Evolutionary conservation across 2,113 vertebrate genomes (phyloP), one percentile per base, ranked within the genome.

Genomic region (Cnemophilus loriae): DNA sequence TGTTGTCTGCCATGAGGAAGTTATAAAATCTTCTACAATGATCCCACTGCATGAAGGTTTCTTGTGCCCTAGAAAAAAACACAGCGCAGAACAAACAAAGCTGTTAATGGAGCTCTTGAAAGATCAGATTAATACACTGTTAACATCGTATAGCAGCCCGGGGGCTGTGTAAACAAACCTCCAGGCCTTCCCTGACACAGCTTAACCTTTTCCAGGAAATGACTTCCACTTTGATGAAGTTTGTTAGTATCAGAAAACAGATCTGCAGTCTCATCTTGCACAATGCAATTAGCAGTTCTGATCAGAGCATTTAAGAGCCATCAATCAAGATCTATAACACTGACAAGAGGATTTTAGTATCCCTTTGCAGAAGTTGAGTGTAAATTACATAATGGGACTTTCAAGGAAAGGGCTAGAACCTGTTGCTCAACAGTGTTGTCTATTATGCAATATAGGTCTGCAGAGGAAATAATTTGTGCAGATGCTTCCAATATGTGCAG

Each of bases 1-100:
- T 99, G 98, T 99, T 99, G 97, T 99, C 99, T 0, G 99, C 99
- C 99, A 99, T 99, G 83, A 99, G 99, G 96, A 99, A 99, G 98
- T 99, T 99, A 96, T 99, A 99, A 97, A 99, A 99, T 74, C 99
- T 98, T 69, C 99, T 98, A 74, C 99, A 99, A 46, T 99, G 99
- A 96, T 99, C 99, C 99, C 99, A 99, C 88, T 99, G 99, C 89
- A 99, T 98, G 98, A 99, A 99, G 69, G 99, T 99, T 97, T 99
- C 99, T 97, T 99, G 99, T 73, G 99, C 99, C 96, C 99, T 99
- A 91, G 16, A 93, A 81, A 92, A 92, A 89, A 93, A 55, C 10
- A 53, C 65, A 87, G n/a, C 14, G 23, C 24, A 63, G 26, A 94
- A 75, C 30, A 93, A 94, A 64, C 83, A 83, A 96, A 93, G 44